These are phyloP conservation scores for Leucoraja ocellata DNA, from an alignment of 2,797 vertebrate genomes.

Conservation along the genomic window DNA sequence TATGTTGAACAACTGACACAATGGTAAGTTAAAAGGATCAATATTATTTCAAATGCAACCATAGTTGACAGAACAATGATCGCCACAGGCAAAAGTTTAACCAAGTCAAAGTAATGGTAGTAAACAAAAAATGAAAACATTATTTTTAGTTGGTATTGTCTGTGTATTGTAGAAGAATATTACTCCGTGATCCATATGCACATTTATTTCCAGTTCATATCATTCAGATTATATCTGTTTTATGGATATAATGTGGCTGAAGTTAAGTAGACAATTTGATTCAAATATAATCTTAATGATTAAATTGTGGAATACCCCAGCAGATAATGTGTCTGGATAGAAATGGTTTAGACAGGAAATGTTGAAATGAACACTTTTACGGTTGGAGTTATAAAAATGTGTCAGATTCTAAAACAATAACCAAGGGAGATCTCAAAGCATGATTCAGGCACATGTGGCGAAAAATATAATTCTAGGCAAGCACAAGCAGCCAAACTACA, in stretches of 20 bases:
- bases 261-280: not conserved
- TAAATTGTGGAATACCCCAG: not conserved
- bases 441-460: not conserved
- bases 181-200: not conserved
- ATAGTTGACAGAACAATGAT: not conserved
- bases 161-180: not conserved
- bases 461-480: not conserved
- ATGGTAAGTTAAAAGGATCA: not conserved
- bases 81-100: not conserved
- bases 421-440: conserved; percentile 1
- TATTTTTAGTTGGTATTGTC: not conserved
- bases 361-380: not conserved
- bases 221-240: not conserved
- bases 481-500: not conserved
- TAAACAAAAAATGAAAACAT: not conserved
- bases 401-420: not conserved
- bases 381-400: not conserved
- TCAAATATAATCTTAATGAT: not conserved
- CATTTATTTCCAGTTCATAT: not conserved
- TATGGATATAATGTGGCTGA: not conserved
- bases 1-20: not conserved
- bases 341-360: not conserved
- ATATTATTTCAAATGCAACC: not conserved
- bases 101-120: not conserved
- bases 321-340: not conserved